Conservation (phyloP, 2,888 invertebrate genomes). For the Nudaria mundana region DNA sequence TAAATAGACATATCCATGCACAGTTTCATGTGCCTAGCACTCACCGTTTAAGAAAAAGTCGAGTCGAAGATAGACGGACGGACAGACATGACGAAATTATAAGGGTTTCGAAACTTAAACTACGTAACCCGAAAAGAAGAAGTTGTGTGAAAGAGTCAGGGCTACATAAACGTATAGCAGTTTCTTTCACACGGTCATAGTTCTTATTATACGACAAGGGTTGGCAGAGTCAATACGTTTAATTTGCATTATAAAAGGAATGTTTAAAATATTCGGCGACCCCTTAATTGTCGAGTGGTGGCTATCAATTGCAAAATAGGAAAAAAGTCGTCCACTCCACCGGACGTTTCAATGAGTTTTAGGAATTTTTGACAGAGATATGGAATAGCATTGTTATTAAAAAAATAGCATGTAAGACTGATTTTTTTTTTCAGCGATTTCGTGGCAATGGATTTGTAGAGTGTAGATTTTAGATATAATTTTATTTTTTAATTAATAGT, state of each 20-base stretch:
- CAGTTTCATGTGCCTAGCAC: too few species aligned
- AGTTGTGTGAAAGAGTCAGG: constrained; percentile 9
- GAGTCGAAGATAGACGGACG: too few species aligned
- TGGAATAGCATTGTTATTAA: constrained; percentile 33
- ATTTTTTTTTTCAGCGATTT: neutral
- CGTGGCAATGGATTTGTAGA: neutral
- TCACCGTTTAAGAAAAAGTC: too few species aligned
- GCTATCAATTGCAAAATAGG: constrained; percentile 75
- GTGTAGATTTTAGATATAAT: neutral
- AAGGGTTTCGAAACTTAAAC: too few species aligned
- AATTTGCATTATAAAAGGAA: constrained; percentile 77
- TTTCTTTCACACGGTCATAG: constrained; percentile 18
- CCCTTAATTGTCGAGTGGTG: constrained; percentile 71
- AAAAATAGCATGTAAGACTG: too few species aligned
- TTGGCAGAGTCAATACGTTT: constrained; percentile 65
- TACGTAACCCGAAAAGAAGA: too few species aligned
- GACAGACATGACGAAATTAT: too few species aligned
- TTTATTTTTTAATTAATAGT: too few species aligned
- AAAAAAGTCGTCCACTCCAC: constrained; percentile 75
- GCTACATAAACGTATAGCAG: constrained; percentile 3
- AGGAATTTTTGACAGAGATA: constrained; percentile 46
- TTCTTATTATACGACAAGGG: constrained; percentile 22
- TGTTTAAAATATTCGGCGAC: constrained; percentile 68
- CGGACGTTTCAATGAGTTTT: constrained; percentile 55
- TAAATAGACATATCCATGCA: too few species aligned